phyloP scores from a whole-genome alignment of 1,140 invertebrate species.

The Penaeus chinensis region DNA sequence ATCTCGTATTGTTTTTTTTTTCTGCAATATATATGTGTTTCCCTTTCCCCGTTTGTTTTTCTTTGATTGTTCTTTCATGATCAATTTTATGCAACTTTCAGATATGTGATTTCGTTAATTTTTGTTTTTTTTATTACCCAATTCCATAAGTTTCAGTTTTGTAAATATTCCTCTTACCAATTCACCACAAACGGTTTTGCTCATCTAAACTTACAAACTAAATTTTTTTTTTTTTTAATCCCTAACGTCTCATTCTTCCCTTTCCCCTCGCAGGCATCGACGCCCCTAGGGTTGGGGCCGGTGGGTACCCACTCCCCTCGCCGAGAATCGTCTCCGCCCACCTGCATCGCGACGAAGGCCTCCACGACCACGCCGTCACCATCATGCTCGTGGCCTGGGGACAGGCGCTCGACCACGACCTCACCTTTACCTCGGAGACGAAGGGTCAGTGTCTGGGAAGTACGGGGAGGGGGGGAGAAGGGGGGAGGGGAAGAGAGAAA shows the following conservation, averaged over 20 bases:
- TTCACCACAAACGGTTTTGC: neutral
- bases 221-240: neutral
- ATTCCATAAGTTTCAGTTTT: neutral
- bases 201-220: too few relatives aligned
- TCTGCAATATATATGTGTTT: neutral
- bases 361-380: constrained; percentile 92
- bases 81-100: neutral
- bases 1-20: neutral
- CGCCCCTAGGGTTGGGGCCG: constrained; percentile 80
- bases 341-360: constrained; percentile 91
- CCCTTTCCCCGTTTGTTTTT: neutral
- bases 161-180: too few relatives aligned
- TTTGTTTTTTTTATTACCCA: neutral
- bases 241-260: neutral
- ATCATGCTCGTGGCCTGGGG: constrained; percentile 94
- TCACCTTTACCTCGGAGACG: constrained; percentile 82
- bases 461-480: too few relatives aligned
- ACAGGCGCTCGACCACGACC: constrained; percentile 95
- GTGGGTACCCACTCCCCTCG: constrained; percentile 79
- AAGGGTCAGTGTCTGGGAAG: constrained; percentile 67
- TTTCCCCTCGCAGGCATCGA: constrained; percentile 71
- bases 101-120: too few relatives aligned
- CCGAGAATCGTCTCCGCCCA: constrained; percentile 87
- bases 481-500: too few relatives aligned
- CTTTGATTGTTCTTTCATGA: neutral